Base-by-base conservation (phyloP, 2,113 vertebrate genomes). In the Gobio gobio region DNA sequence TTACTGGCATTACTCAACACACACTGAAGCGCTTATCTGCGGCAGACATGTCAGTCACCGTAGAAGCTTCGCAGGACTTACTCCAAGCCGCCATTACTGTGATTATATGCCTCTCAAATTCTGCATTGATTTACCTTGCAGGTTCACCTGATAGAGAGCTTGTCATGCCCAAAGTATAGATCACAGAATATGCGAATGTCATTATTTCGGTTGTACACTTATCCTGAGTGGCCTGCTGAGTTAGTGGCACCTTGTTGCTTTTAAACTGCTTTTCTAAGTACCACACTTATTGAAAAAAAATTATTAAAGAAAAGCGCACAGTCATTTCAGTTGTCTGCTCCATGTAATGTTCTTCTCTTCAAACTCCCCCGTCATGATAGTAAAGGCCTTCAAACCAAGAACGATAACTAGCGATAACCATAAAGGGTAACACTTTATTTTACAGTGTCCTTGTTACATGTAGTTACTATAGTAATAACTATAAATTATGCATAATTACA, bases 1-100 rank as follows among this genome's bases (percentile, higher is more conserved):
- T 85, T 83, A 85, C 45, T 77, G 73, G 43, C 29, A 63, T 79
- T 86, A 73, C 79, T 85, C 40, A n/a, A 72, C 51, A 85, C 82
- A 89, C 20, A 47, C 76, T 80, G 51, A 85, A 80, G 77, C 45
- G 75, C 83, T 85, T 83, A 86, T 87, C 86, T 87, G 26, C n/a
- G 49, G 59, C 22, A 68, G 80, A 83, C 58, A 40, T 80, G 76
- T 86, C 80, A 59, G 68, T 54, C 36, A 79, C 24, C 12, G 56
- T 47, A 43, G 51, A 83, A 80, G 26, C 49, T 80, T 58, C 81
- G 76, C 36, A 36, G 61, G 56, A 56, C 29, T 40, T 54, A 73
- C 33, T 51, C 80, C 74, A 82, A 85, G 33, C 54, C 33, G 56
- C 63, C 82, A 78, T 49, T 87, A 76, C 14, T 70, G 29, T 45